phyloP scores from a whole-genome alignment of 35 echinoderm and acorn worm species.

The Apostichopus japonicus region DNA sequence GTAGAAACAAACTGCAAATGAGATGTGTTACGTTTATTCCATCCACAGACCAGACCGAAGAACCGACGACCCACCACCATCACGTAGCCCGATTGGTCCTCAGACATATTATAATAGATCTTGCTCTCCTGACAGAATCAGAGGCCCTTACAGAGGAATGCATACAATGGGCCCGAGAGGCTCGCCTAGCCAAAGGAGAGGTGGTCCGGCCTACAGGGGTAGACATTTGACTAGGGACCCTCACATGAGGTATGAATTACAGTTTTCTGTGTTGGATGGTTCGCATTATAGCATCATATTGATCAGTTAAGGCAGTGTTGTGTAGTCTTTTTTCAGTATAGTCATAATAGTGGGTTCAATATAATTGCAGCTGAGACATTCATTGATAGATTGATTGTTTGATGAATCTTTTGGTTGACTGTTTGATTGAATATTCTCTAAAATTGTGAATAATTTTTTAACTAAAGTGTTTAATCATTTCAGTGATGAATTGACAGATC shows the following conservation, averaged over 20 bases:
- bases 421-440: too few species aligned
- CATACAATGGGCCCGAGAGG: conserved; percentile 42
- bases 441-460: too few species aligned
- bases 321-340: too few species aligned
- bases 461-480: too few species aligned
- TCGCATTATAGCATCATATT: too few species aligned
- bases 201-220: conserved; percentile 23
- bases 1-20: too few species aligned
- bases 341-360: too few species aligned
- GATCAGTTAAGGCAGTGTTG: too few species aligned
- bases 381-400: background rate
- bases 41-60: conserved; percentile 32
- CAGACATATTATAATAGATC: background rate
- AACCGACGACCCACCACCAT: conserved; percentile 19
- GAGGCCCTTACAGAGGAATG: conserved; percentile 45
- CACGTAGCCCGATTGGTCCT: conserved; percentile 35
- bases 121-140: conserved; percentile 25
- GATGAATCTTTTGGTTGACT: too few species aligned
- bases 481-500: too few species aligned
- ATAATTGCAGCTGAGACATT: background rate
- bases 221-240: conserved; percentile 49
- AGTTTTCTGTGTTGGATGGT: too few species aligned
- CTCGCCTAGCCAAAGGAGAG: conserved; percentile 47
- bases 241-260: conserved; percentile 50
- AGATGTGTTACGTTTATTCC: background rate